A percentile compares a stretch with the other conserved stretches of the same genome.
Evolutionary conservation across 2,113 vertebrate species (phyloP).

Genomic region (Cheilinus undulatus): DNA sequence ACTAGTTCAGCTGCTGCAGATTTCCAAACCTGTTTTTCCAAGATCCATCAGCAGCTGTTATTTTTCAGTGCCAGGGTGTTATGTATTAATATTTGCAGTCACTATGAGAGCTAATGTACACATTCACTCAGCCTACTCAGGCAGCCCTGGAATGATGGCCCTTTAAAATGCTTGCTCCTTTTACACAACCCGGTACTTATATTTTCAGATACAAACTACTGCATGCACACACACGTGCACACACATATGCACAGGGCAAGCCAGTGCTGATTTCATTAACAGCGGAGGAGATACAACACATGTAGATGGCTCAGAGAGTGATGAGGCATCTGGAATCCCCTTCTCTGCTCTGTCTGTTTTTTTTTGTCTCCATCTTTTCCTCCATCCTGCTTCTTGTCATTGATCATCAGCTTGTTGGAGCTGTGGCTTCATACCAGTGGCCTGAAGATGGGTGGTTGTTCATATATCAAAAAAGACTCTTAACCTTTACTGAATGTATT

Average conservation of each 20-base stretch:
- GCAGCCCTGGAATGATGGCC: slow-evolving; percentile 61
- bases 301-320: slow-evolving; percentile 46
- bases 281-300: slow-evolving; percentile 36
- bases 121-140: slow-evolving; percentile 46
- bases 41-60: slow-evolving; percentile 14
- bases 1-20: slow-evolving; percentile 8
- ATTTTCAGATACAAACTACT: slow-evolving; percentile 5
- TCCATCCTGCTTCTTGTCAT: slow-evolving; percentile 44
- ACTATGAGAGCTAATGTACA: slow-evolving; percentile 47
- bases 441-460: slow-evolving; percentile 63
- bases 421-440: slow-evolving; percentile 36
- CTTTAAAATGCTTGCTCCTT: slow-evolving; percentile 31
- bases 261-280: slow-evolving; percentile 58
- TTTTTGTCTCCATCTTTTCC: slow-evolving; percentile 33
- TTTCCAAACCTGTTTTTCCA: not conserved
- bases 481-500: slow-evolving; percentile 82
- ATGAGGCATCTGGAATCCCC: slow-evolving; percentile 57
- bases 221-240: slow-evolving; percentile 14
- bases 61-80: slow-evolving; percentile 33
- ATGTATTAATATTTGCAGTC: slow-evolving; percentile 32
- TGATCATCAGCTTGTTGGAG: slow-evolving; percentile 52
- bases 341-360: slow-evolving; percentile 10
- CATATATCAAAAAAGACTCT: slow-evolving; percentile 59
- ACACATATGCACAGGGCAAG: not conserved
- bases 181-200: slow-evolving; percentile 16